Conservation (phyloP, 2,113 vertebrate genomes). For the Chinchilla lanigera region DNA sequence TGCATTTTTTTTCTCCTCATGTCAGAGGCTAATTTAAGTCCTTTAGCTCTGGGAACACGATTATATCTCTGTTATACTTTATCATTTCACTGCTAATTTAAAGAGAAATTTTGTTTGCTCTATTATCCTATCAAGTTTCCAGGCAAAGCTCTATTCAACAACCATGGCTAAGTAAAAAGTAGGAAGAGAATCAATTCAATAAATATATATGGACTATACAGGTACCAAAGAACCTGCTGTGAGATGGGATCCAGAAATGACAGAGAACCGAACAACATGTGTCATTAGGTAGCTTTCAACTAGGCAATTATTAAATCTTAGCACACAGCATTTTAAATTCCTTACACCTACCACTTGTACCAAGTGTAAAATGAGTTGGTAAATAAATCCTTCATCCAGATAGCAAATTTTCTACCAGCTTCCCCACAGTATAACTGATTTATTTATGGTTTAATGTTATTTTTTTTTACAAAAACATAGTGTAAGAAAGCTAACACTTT, state of each 20-base stretch:
- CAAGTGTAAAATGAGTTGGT: background rate
- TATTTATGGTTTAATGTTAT: background rate
- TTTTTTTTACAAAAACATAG: background rate
- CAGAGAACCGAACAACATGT: background rate
- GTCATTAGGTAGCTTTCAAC: background rate
- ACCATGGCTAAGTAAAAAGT: background rate
- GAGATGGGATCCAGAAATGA: background rate
- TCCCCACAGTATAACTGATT: background rate
- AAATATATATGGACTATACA: background rate
- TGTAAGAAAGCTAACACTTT: background rate
- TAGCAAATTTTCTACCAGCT: background rate
- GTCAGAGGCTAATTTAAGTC: constrained; percentile 10
- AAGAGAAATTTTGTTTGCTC: background rate
- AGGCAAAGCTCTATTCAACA: background rate
- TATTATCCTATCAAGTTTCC: background rate
- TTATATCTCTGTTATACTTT: background rate
- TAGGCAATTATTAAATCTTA: background rate
- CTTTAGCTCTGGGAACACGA: background rate
- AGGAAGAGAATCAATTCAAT: background rate
- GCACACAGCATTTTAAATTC: background rate
- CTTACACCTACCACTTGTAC: background rate
- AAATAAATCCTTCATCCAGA: background rate
- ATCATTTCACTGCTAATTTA: constrained; percentile 23
- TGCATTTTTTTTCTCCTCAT: background rate
- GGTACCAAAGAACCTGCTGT: background rate